phyloP scores from a whole-genome alignment of 1,140 invertebrate genomes.

The Venturia canescens region DNA sequence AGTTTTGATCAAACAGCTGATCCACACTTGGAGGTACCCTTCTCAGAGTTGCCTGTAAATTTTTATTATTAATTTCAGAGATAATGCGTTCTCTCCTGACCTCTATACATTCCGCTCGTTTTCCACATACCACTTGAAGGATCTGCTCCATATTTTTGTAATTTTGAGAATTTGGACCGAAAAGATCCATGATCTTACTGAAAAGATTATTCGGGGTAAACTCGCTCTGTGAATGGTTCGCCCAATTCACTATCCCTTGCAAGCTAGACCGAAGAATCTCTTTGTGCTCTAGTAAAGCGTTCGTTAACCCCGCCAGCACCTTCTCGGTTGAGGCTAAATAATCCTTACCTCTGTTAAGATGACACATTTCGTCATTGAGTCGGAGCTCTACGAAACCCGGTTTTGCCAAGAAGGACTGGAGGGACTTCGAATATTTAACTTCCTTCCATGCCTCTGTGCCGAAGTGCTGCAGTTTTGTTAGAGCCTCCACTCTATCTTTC shows the following conservation, averaged over 20 bases:
- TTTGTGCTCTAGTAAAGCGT: slow-evolving; percentile 46
- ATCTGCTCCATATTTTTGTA: slow-evolving; percentile 45
- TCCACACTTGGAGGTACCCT: slow-evolving; percentile 51
- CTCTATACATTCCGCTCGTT: slow-evolving; percentile 58
- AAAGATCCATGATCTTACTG: background rate
- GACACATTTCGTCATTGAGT: slow-evolving; percentile 57
- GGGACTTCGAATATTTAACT: slow-evolving; percentile 38
- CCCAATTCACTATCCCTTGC: slow-evolving; percentile 43
- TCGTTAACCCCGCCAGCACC: slow-evolving; percentile 54
- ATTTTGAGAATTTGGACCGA: slow-evolving; percentile 18
- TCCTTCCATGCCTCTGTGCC: slow-evolving; percentile 36
- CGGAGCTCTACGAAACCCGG: slow-evolving; percentile 56
- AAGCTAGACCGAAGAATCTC: slow-evolving; percentile 8
- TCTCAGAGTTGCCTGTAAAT: slow-evolving; percentile 47
- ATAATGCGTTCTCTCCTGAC: slow-evolving; percentile 52
- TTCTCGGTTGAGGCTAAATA: slow-evolving; percentile 50
- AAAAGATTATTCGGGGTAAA: background rate
- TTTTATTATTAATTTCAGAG: slow-evolving; percentile 42
- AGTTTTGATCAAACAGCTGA: slow-evolving; percentile 51
- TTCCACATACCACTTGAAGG: slow-evolving; percentile 59
- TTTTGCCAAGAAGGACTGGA: slow-evolving; percentile 48
- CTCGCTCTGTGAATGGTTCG: background rate
- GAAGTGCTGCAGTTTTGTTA: slow-evolving; percentile 33
- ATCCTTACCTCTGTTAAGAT: slow-evolving; percentile 48
- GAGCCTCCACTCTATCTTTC: background rate